Conservation (phyloP, 2,797 vertebrate species). For the Heliangelus exortis region DNA sequence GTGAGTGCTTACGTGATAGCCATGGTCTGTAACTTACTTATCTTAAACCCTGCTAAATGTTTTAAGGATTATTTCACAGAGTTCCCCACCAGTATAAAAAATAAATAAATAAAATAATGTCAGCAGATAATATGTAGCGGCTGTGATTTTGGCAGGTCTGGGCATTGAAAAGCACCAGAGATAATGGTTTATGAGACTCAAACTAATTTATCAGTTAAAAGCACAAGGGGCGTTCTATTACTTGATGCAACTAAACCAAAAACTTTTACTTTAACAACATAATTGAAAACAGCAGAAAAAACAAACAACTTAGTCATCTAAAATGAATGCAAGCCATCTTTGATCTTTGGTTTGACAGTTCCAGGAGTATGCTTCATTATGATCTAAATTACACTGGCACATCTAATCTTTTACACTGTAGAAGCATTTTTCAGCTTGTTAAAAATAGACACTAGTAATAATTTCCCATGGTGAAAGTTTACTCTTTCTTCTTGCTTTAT, state of each 20-base stretch:
- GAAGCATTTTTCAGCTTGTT: neutral
- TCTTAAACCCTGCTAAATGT: neutral
- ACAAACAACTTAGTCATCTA: neutral
- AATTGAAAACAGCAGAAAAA: conserved; percentile 3
- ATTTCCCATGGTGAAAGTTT: neutral
- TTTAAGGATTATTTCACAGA: neutral
- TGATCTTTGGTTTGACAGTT: neutral
- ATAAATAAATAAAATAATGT: neutral
- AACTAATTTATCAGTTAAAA: neutral
- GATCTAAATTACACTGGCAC: neutral
- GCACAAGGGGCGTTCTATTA: neutral
- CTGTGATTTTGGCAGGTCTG: neutral
- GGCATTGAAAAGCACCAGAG: neutral
- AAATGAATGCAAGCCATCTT: neutral
- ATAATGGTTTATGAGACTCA: neutral
- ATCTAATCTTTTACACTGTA: neutral
- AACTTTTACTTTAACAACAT: neutral
- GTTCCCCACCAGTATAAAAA: neutral
- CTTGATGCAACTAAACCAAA: neutral
- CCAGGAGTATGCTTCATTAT: neutral
- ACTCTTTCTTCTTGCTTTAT: neutral
- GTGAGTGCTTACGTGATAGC: neutral
- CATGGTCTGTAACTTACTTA: neutral
- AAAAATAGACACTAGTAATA: neutral
- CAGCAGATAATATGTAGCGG: neutral